Evolutionary conservation across 2,888 invertebrate genomes (phyloP), one percentile per base, ranked within the genome.

Genomic region (Schizaphis graminum): DNA sequence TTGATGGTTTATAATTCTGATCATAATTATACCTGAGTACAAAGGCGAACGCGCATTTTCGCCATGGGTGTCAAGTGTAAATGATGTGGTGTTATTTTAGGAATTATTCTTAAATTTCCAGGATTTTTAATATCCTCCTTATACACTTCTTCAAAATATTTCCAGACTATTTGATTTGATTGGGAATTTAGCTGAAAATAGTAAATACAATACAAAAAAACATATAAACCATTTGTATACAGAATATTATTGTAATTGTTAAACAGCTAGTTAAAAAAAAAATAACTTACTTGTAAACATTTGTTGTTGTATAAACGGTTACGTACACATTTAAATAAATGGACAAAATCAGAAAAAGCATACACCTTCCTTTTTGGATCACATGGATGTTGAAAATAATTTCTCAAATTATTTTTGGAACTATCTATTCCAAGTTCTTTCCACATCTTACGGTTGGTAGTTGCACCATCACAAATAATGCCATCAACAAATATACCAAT

Each of bases 291-390:
- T 49, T 49, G 44, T 49, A 87, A 87, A 13, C n/a, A 47, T 44
- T 47, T 87, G 26, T 87, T 87, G 28, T 87, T 49, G 47, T 87
- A 47, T 13, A 87, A 87, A 28, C 47, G 49, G 24, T 87, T 87
- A 47, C 28, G 44, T 13, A 87, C 87, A 47, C 87, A 47, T 87
- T 87, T 47, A 28, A 87, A 87, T 24, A 87, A 87, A 87, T 87
- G 87, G 26, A 87, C 47, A 49, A 47, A 47, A 13, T 87, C 87
- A 28, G 47, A 87, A 28, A 47, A 87, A 47, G n/a, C 87, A 87
- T 87, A 49, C 10, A 87, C n/a, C 1, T 87, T 87, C 3, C 49
- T 28, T 26, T 28, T 28, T n/a, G 49, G n/a, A 87, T 49, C 26
- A 49, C 11, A n/a, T 49, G 49, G 16, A 49, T 49, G 87, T 87